Conservation (phyloP, 2,113 vertebrate genomes). For the Periophthalmodon schlosseri region DNA sequence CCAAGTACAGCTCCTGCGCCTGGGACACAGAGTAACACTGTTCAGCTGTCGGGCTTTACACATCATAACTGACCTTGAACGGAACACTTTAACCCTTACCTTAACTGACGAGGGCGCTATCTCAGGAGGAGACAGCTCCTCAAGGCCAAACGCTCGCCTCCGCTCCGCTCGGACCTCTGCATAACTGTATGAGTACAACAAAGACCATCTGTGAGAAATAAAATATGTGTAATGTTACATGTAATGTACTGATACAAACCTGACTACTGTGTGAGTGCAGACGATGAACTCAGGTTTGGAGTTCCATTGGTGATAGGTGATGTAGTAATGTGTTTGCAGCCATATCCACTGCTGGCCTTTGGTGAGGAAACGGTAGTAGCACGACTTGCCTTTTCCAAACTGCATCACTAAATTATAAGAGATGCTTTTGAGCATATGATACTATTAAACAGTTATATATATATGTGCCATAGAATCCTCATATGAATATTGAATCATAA, state of each 20-base stretch:
- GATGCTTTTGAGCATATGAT: not conserved
- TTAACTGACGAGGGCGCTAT: slow-evolving; percentile 83
- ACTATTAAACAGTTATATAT: not conserved
- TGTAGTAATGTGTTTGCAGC: slow-evolving; percentile 89
- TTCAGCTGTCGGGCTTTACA: not conserved
- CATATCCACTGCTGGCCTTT: slow-evolving; percentile 90
- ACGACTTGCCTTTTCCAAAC: slow-evolving; percentile 90
- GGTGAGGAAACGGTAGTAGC: slow-evolving; percentile 88
- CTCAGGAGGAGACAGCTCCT: slow-evolving; percentile 83
- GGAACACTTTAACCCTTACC: slow-evolving; percentile 61
- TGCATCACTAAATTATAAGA: slow-evolving; percentile 79
- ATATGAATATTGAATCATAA: not conserved
- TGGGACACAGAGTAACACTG: slow-evolving; percentile 50
- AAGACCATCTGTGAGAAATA: not conserved
- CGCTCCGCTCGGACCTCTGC: slow-evolving; percentile 87
- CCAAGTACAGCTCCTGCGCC: slow-evolving; percentile 78
- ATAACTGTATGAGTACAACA: slow-evolving; percentile 72
- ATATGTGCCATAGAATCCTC: not conserved
- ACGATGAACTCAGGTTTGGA: slow-evolving; percentile 90
- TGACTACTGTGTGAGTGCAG: slow-evolving; percentile 87
- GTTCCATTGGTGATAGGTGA: slow-evolving; percentile 92
- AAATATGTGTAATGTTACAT: not conserved
- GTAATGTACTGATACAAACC: slow-evolving; percentile 63
- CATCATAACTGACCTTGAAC: slow-evolving; percentile 5
- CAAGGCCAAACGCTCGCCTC: slow-evolving; percentile 83